Evolutionary conservation across 2,888 invertebrate genomes (phyloP), one percentile per base, ranked within the genome.

Genomic region (Protodeltote pygarga): DNA sequence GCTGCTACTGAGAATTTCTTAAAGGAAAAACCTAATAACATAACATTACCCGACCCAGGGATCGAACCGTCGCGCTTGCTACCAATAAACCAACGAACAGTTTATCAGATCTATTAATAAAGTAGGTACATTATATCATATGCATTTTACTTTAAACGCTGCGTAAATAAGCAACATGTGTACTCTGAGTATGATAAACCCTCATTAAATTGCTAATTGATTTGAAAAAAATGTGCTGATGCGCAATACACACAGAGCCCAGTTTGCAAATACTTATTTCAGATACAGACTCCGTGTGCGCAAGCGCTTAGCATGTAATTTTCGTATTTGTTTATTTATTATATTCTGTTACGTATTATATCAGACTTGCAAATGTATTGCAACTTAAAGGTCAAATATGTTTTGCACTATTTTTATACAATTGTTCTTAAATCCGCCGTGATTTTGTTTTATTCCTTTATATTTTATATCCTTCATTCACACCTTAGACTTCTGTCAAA

Each of bases 141-240:
- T 29, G 20, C 32, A 25, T 33, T 45, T 42, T 25, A 11, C 24
- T 32, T 35, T 40, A 25, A 25, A 13, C 24, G 3, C 19, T 29
- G 19, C 32, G 20, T 33, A 49, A 19, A 28, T 45, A 19, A 27
- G 28, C 13, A 5, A 29, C 27, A 46, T 21, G 10, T 47, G 49
- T 24, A 11, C 25, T 13, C 9, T 39, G 28, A 34, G 37, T 35
- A 28, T 25, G 20, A 31, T 25, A 41, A 21, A 24, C 10, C 5
- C 42, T 39, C 32, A 32, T 14, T 8, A 10, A 15, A 3, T 35
- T 9, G 5, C 2, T 31, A 13, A 35, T 31, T 13, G n/a, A n/a
- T n/a, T n/a, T n/a, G 0, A 27, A 29, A 34, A 31, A 37, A 42
- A 31, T 5, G 15, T 15, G 3, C 3, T 17, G 1, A 17, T 25